These are phyloP conservation scores for Catharus bicknelli DNA, from an alignment of 2,113 vertebrate species.

Conservation along the genomic window DNA sequence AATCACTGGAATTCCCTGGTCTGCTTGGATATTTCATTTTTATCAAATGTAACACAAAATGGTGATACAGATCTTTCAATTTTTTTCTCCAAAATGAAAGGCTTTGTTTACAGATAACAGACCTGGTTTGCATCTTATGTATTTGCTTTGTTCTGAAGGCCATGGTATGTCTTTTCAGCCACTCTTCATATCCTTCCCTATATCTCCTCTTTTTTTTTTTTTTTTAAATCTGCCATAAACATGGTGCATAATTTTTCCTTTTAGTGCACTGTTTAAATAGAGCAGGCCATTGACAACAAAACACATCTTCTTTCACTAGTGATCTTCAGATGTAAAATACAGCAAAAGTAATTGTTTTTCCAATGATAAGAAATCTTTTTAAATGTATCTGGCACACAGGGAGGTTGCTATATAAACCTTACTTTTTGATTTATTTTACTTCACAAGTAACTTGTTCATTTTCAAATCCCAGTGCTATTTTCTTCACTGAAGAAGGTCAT, in stretches of 20 bases:
- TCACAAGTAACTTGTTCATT: conserved; percentile 29
- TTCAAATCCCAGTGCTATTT: conserved; percentile 34
- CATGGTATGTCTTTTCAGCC: conserved; percentile 20
- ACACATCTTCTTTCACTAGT: conserved; percentile 28
- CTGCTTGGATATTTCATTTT: background rate
- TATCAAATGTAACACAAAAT: background rate
- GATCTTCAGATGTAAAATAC: conserved; percentile 55
- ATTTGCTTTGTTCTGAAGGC: conserved; percentile 50
- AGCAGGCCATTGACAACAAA: conserved; percentile 44
- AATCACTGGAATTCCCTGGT: background rate
- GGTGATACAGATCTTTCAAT: background rate
- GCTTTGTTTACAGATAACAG: conserved; percentile 3
- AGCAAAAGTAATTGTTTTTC: conserved; percentile 51
- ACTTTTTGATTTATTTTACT: conserved; percentile 27
- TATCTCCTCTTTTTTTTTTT: background rate
- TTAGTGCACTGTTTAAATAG: conserved; percentile 28
- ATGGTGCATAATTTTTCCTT: conserved; percentile 1
- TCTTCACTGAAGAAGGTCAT: conserved; percentile 16
- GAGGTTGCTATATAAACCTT: background rate
- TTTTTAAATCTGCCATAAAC: background rate
- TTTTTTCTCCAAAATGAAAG: background rate
- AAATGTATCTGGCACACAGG: background rate
- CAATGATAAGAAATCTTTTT: conserved; percentile 52
- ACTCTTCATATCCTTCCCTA: conserved; percentile 48
- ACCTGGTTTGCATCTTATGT: background rate